Evolutionary conservation across 1,140 invertebrate species (phyloP).

Genomic region (Camponotus pennsylvanicus): DNA sequence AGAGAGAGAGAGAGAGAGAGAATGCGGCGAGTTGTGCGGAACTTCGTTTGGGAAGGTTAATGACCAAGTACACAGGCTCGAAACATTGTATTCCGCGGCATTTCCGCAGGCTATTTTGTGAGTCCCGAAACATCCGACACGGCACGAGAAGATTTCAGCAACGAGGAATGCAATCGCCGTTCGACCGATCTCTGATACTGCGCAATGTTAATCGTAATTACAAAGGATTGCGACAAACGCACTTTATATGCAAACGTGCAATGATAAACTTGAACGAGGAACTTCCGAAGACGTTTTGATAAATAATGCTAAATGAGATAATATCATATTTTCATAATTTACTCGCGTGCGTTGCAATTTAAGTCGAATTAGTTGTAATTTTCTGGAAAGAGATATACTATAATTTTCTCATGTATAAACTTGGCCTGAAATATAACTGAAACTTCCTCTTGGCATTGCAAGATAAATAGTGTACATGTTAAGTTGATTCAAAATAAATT

Average conservation of each 20-base stretch:
- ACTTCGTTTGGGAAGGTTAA: slow-evolving; percentile 64
- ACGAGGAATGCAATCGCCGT: slow-evolving; percentile 35
- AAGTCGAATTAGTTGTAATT: not conserved
- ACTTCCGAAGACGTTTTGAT: not conserved
- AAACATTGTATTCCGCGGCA: slow-evolving; percentile 69
- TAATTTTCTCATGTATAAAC: not conserved
- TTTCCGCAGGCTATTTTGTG: slow-evolving; percentile 66
- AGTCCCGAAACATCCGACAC: slow-evolving; percentile 39
- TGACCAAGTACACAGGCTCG: slow-evolving; percentile 65
- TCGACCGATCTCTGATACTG: slow-evolving; percentile 32
- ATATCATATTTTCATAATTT: not conserved
- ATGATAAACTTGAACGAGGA: not conserved
- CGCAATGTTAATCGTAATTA: slow-evolving; percentile 15
- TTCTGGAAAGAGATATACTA: not conserved
- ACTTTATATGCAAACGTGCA: not conserved
- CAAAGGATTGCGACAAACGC: no score
- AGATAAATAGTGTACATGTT: not conserved
- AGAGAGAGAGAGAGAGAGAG: slow-evolving; percentile 8
- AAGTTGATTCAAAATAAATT: slow-evolving; percentile 14
- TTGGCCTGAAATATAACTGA: not conserved
- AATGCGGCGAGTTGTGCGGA: not conserved
- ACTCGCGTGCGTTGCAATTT: not conserved
- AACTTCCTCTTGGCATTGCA: not conserved
- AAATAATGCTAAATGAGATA: not conserved
- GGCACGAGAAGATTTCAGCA: slow-evolving; percentile 45